phyloP scores from a whole-genome alignment of 2,888 invertebrate species.

The Xanthorhoe spadicearia region DNA sequence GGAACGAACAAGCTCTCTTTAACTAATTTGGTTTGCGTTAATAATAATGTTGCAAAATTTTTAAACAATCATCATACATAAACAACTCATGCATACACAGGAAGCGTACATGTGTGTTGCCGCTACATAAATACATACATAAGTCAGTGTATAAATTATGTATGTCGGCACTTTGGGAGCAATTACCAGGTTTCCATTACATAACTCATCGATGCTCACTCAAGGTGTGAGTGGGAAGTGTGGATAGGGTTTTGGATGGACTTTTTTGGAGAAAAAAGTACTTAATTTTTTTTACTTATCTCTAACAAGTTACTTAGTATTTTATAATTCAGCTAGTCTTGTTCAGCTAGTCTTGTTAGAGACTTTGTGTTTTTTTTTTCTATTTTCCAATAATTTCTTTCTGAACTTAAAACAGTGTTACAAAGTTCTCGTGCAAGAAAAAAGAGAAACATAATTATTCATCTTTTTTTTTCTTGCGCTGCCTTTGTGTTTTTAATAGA shows the following conservation, averaged over 20 bases:
- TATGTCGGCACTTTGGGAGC: constrained; percentile 80
- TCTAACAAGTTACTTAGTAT: too few relatives aligned
- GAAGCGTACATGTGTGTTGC: constrained; percentile 42
- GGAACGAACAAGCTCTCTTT: too few relatives aligned
- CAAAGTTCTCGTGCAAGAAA: too few relatives aligned
- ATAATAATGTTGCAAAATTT: neutral
- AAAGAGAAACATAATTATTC: too few relatives aligned
- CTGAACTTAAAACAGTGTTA: too few relatives aligned
- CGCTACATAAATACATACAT: constrained; percentile 54
- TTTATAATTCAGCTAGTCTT: too few relatives aligned
- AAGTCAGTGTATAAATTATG: constrained; percentile 79
- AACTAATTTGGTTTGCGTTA: neutral
- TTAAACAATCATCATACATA: neutral
- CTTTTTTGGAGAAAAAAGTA: constrained; percentile 9
- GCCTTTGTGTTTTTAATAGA: too few relatives aligned
- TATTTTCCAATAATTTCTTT: too few relatives aligned
- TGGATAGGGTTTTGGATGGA: constrained; percentile 49
- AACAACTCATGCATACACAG: constrained; percentile 13
- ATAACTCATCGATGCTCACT: constrained; percentile 79
- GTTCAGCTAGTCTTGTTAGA: too few relatives aligned
- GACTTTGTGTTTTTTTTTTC: too few relatives aligned
- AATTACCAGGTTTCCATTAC: constrained; percentile 83
- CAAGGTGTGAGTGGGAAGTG: constrained; percentile 55
- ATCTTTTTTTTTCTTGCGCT: too few relatives aligned
- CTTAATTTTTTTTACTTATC: too few relatives aligned